phyloP scores from a whole-genome alignment of 2,113 vertebrate species.

The Lampris megalopsis region DNA sequence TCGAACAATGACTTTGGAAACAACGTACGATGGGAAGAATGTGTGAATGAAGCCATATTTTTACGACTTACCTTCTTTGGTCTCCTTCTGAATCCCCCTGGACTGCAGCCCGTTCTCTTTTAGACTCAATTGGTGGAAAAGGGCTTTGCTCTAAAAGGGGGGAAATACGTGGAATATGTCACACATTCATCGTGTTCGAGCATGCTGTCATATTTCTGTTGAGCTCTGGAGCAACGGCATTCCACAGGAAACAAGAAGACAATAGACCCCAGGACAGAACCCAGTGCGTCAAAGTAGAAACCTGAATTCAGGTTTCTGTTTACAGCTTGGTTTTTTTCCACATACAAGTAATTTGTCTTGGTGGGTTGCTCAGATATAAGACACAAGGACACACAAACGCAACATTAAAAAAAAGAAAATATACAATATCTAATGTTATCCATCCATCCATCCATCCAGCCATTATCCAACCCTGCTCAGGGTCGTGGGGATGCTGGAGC shows the following conservation, averaged over 20 bases:
- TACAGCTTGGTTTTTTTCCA: neutral
- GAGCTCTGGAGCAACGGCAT: constrained; percentile 29
- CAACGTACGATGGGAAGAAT: constrained; percentile 45
- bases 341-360: too few relatives aligned
- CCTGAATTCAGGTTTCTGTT: too few relatives aligned
- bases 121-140: constrained; percentile 94
- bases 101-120: constrained; percentile 93
- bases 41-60: constrained; percentile 36
- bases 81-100: constrained; percentile 85
- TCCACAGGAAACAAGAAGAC: constrained; percentile 49
- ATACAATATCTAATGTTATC: too few relatives aligned
- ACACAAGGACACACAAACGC: too few relatives aligned
- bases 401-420: too few relatives aligned
- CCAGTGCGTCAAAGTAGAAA: neutral
- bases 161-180: constrained; percentile 57
- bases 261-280: constrained; percentile 16
- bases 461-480: too few relatives aligned
- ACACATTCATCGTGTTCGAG: constrained; percentile 31
- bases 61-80: constrained; percentile 89
- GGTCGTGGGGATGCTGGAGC: too few relatives aligned
- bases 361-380: too few relatives aligned
- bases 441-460: too few relatives aligned
- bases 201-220: constrained; percentile 10
- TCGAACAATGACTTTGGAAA: constrained; percentile 35
- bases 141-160: constrained; percentile 88